phyloP scores from a whole-genome alignment of 2,113 vertebrate species.

The Psittacus erithacus region DNA sequence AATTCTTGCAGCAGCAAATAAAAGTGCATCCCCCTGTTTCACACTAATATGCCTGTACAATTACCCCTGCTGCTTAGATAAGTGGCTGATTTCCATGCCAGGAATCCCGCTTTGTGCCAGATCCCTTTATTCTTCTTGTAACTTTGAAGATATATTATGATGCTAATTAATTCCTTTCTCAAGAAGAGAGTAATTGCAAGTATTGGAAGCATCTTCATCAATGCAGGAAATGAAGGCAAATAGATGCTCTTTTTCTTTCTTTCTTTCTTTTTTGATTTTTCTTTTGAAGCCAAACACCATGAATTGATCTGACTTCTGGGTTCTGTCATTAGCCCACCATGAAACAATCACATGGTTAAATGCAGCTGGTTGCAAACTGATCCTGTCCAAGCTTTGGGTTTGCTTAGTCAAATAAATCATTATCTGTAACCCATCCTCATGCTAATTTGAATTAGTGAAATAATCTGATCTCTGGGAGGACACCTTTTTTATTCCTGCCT shows the following conservation, averaged over 20 bases:
- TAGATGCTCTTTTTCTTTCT: not conserved
- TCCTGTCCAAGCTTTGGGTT: not conserved
- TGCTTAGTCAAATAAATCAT: not conserved
- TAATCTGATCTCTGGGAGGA: not conserved
- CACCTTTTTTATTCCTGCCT: not conserved
- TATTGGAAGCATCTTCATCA: conserved; percentile 38
- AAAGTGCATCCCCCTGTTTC: not conserved
- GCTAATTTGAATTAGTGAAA: not conserved
- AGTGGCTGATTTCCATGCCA: conserved; percentile 52
- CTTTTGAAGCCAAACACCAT: not conserved
- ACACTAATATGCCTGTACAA: conserved; percentile 30
- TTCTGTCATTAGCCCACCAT: conserved; percentile 14
- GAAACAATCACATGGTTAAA: not conserved
- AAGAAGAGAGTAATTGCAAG: conserved; percentile 22
- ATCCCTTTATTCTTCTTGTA: conserved; percentile 51
- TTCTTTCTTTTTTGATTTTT: not conserved
- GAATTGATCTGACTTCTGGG: not conserved
- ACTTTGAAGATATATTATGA: conserved; percentile 49
- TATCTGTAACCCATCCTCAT: not conserved
- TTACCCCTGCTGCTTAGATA: conserved; percentile 32
- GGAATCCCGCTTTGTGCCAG: conserved; percentile 39
- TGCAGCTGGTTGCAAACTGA: not conserved
- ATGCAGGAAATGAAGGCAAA: conserved; percentile 24
- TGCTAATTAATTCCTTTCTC: conserved; percentile 71
- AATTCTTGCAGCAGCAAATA: not conserved